These are phyloP conservation scores for Argyresthia goedartella DNA, from an alignment of 2,888 invertebrate species.

Conservation along the genomic window DNA sequence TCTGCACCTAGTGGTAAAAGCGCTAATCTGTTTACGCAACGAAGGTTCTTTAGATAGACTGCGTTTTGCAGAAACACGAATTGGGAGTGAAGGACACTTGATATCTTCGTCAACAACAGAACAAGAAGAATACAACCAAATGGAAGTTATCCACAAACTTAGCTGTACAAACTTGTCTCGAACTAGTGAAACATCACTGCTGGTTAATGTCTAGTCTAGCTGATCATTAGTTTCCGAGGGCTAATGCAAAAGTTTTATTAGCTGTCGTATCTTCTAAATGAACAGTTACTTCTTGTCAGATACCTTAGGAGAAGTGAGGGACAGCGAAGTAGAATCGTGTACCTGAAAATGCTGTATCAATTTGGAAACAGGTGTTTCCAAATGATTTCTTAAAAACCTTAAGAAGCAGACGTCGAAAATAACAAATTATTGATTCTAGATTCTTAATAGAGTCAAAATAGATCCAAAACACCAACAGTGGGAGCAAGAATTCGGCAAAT, in stretches of 20 bases:
- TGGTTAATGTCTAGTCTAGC: not conserved
- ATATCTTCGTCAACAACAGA: too few species aligned
- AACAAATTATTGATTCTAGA: too few species aligned
- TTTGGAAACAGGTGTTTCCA: too few species aligned
- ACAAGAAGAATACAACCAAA: too few species aligned
- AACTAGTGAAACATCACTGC: not conserved
- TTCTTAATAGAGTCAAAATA: not conserved
- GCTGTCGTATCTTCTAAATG: not conserved
- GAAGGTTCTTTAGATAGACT: too few species aligned
- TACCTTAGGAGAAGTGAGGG: not conserved
- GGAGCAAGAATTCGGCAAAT: not conserved
- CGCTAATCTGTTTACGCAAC: not conserved
- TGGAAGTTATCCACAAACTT: not conserved
- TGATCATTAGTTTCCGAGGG: not conserved
- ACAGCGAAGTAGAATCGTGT: too few species aligned
- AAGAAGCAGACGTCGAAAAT: too few species aligned
- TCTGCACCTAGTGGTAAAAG: not conserved
- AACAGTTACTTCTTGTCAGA: not conserved
- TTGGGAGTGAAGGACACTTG: not conserved
- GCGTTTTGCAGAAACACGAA: not conserved
- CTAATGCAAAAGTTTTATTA: not conserved
- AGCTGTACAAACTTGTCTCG: not conserved
- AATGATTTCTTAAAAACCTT: too few species aligned
- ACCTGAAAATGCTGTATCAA: too few species aligned
- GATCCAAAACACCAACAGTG: not conserved